Evolutionary conservation across 2,888 invertebrate species (phyloP), one percentile per base, ranked within the genome.

Genomic region (Oligia fasciuncula): DNA sequence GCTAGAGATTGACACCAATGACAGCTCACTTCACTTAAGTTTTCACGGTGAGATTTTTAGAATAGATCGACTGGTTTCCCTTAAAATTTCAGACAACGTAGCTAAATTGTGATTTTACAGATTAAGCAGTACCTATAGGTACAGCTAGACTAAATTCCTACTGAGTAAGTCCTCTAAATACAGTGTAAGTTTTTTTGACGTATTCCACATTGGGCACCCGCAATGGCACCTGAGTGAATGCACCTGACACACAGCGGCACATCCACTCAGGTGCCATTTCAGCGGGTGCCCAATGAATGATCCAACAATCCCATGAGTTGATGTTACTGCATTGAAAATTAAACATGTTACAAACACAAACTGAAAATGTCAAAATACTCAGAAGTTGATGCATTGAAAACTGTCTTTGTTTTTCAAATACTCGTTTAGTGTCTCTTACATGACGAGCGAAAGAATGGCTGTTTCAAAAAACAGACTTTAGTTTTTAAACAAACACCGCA

Each of bases 371-470:
- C 65, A 29, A 68, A 67, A 66, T 82, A 78, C 70, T 54, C 13
- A 19, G 78, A 73, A 82, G 51, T 54, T 29, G 46, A 57, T 51
- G 8, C 29, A 51, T 54, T 78, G 65, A 49, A 4, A 29, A 70
- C 29, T 43, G 51, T 66, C 66, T 46, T 72, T 82, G 82, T 82
- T 82, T 57, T 82, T 77, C 71, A 72, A 72, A 81, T 46, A 35
- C 46, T 14, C n/a, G 35, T 66, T 2, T 5, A 19, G 6, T 66
- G 60, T 19, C 43, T 54, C 19, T 11, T 57, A 63, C 40, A 40
- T 19, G 46, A 40, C 23, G 14, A 43, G 17, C 2, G 3, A 49
- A 63, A 72, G 81, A 81, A 70, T 76, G n/a, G 23, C n/a, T 81
- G 77, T 67, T 77, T 72, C 70, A 40, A 63, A 62, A 77, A 81